Percentiles rank a stretch among this genome's conserved stretches.
Evolutionary conservation across 92 coral and sea anemone genomes (phyloP).

Genomic region (Muricea muricata): DNA sequence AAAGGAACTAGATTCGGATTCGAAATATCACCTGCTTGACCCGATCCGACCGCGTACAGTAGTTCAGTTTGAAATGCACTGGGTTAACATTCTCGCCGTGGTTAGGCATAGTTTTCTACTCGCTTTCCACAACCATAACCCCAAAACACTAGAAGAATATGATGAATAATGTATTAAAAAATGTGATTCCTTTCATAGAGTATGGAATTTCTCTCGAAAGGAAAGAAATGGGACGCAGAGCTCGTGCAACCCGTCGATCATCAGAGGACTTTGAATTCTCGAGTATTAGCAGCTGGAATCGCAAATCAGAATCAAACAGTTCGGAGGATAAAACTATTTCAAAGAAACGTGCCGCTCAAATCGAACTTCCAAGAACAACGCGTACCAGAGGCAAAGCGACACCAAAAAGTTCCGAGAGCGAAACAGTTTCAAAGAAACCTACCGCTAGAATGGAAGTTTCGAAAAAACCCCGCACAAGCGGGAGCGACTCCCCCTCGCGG

Average conservation of each 20-base stretch:
- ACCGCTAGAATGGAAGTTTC: not conserved
- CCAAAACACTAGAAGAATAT: too few relatives aligned
- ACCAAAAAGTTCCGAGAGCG: too few relatives aligned
- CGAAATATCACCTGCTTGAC: too few relatives aligned
- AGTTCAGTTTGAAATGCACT: too few relatives aligned
- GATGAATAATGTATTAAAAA: not conserved
- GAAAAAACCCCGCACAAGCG: not conserved
- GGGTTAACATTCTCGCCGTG: too few relatives aligned
- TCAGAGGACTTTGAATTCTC: not conserved
- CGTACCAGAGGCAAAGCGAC: not conserved
- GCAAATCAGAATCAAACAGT: not conserved
- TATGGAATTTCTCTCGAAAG: not conserved
- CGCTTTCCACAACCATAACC: too few relatives aligned
- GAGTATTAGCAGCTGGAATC: not conserved
- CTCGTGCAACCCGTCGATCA: not conserved
- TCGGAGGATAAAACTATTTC: not conserved
- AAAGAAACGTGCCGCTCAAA: not conserved
- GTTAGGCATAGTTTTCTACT: too few relatives aligned
- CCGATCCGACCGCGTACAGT: too few relatives aligned
- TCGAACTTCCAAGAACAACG: not conserved
- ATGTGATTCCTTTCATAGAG: not conserved
- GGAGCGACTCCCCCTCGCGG: not conserved
- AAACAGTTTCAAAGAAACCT: not conserved
- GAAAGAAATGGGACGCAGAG: too few relatives aligned
- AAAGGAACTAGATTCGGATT: too few relatives aligned